Base-by-base conservation (phyloP, 2,888 invertebrate genomes). In the Pandemis heparana region DNA sequence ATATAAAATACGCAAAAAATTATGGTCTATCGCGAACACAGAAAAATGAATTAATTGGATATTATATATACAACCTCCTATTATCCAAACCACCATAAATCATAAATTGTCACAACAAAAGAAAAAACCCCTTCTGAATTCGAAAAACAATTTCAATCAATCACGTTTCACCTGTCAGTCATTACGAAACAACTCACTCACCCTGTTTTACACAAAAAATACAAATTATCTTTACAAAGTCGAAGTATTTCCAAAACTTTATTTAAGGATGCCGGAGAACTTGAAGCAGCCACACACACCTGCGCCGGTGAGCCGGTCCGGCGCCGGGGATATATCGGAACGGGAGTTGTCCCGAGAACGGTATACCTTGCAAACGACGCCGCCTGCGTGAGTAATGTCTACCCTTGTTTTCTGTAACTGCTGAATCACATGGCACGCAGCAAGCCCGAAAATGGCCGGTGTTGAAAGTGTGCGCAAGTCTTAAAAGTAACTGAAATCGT, bases 261-360 rank as follows among this genome's bases (percentile, higher is more conserved):
- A 66, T 62, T 56, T 70, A 56, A 81, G 74, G 78, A 93, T 92
- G 92, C 87, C 89, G 1, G 92, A 92, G 72, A 84, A 84, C 60
- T 62, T 81, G 32, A 94, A 94, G 81, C 78, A 89, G 68, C 84
- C 89, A 38, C 87, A 89, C 62, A 87, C 86, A 56, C 88, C 83
- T 23, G 90, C 92, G 12, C 92, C 93, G 10, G 87, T 89, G 32
- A 89, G 89, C 10, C 77, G 90, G 61, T 82, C 87, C 0, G 94
- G 94, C 0, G 94, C 91, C 0, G 94, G 94, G 0, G 94, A 93
- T 77, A 92, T 92, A 71, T 92, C 92, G 0, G 92, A 93, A 75
- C 79, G 89, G 43, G 93, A 92, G 72, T 77, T 93, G 72, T 85
- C 87, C n/a, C 77, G 91, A 66, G 93, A 92, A 75, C 80, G 91